Evolutionary conservation across 2,888 invertebrate species (phyloP), one percentile per base, ranked within the genome.

Genomic region (Epiblema foenella): DNA sequence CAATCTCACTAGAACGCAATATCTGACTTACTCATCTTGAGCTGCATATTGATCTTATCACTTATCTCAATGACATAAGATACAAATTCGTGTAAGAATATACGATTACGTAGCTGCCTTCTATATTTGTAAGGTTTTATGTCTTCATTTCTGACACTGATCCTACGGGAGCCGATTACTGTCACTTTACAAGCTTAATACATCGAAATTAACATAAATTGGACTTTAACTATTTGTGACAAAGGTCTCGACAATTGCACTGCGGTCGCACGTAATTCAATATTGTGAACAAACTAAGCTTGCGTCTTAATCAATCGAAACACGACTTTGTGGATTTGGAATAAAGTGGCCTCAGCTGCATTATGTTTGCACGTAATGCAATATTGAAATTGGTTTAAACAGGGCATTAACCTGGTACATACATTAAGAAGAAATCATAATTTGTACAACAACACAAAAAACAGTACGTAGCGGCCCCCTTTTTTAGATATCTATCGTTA

Each of bases 81-180:
- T 46, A 15, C 42, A 46, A n/a, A n/a, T 5, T 46, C 1, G n/a
- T 46, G 1, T 46, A 57, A 8, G 2, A 33, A 37, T 37, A 5
- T 29, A 1, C 51, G 10, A 10, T 3, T 18, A 18, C 12, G 11
- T 11, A 8, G 5, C 33, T 33, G 9, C 33, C 33, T 33, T 33
- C 33, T 33, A 33, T 33, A 5, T 2, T 29, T 4, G 9, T 20
- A 52, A 24, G 20, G 10, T 20, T 12, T 42, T 42, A 15, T 20
- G n/a, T 29, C 60, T 60, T n/a, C n/a, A 60, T 46, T 60, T n/a
- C 4, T 60, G 60, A 60, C 60, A 60, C 60, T 60, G 60, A 60
- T 60, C 46, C 52, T 15, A 33, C 20, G 20, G 20, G 10, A 46
- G 46, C 11, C 15, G 60, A 46, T 29, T 60, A 46, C 15, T 60